These are phyloP conservation scores for Entomyzon cyanotis DNA, from an alignment of 2,113 vertebrate species.

Conservation along the genomic window DNA sequence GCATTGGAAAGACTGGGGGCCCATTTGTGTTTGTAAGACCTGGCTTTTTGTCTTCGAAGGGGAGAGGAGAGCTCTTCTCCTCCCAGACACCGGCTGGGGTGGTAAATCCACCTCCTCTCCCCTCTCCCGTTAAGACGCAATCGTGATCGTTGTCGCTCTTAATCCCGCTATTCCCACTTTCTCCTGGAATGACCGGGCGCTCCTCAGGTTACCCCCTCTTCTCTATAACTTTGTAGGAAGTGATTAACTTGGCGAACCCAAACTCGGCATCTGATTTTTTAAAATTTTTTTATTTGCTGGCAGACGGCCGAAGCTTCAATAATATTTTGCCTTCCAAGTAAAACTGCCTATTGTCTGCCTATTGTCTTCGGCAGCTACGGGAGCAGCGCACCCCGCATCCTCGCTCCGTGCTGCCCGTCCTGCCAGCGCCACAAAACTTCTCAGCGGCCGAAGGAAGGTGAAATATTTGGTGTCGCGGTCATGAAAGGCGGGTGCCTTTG, in stretches of 20 bases:
- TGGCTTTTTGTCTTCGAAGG: conserved; percentile 6
- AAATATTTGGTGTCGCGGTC: conserved; percentile 45
- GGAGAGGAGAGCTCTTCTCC: conserved; percentile 25
- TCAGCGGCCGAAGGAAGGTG: not conserved
- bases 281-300: not conserved
- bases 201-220: conserved; percentile 32
- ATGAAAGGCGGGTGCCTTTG: conserved; percentile 21
- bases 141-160: not conserved
- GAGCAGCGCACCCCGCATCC: not conserved
- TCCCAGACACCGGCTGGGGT: conserved; percentile 14
- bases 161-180: conserved; percentile 4
- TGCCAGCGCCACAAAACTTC: conserved; percentile 13
- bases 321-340: conserved; percentile 51
- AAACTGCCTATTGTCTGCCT: conserved; percentile 62
- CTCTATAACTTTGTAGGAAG: conserved; percentile 50
- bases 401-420: not conserved
- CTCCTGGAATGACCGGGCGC: not conserved
- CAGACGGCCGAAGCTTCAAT: conserved; percentile 39
- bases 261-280: not conserved
- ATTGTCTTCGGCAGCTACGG: not conserved
- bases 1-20: not conserved
- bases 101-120: conserved; percentile 6
- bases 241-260: conserved; percentile 40
- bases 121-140: not conserved
- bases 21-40: not conserved